Conservation (phyloP, 1,140 invertebrate species). For the Nasonia vitripennis region DNA sequence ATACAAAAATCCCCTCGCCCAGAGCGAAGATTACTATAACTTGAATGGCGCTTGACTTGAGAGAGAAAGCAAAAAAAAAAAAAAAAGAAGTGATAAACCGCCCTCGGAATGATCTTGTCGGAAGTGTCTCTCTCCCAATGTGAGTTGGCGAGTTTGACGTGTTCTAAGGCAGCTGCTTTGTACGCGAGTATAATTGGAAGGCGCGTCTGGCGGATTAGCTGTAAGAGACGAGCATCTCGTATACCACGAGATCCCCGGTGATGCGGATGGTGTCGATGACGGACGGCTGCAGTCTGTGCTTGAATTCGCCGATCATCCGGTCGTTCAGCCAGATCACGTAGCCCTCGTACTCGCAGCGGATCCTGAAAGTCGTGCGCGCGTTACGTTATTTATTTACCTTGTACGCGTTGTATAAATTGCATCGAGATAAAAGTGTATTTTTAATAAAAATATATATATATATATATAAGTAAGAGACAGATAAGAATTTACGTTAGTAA, state of each 20-base stretch:
- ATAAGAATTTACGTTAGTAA: slow-evolving; percentile 64
- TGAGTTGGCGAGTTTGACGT: background rate
- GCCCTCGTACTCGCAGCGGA: slow-evolving; percentile 65
- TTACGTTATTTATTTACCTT: too few species aligned
- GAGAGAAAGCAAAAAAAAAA: slow-evolving; percentile 48
- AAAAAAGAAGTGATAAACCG: slow-evolving; percentile 44
- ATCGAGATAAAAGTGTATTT: slow-evolving; percentile 6
- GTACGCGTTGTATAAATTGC: background rate
- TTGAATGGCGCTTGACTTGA: slow-evolving; percentile 64
- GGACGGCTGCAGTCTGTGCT: slow-evolving; percentile 64
- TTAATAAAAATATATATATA: background rate
- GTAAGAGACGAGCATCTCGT: slow-evolving; percentile 50
- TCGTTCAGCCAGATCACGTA: slow-evolving; percentile 69
- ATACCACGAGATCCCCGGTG: slow-evolving; percentile 68
- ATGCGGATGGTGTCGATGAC: slow-evolving; percentile 67
- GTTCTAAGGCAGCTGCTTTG: slow-evolving; percentile 2
- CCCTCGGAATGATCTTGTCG: slow-evolving; percentile 54
- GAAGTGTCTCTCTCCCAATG: slow-evolving; percentile 39
- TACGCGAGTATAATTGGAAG: background rate
- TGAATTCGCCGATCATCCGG: slow-evolving; percentile 71
- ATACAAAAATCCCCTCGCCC: slow-evolving; percentile 65
- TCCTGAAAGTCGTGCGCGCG: slow-evolving; percentile 55
- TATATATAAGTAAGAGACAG: too few species aligned
- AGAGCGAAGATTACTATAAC: slow-evolving; percentile 60
- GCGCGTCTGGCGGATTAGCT: background rate